Percentiles rank a stretch among this genome's conserved stretches.
Evolutionary conservation across 2,797 vertebrate species (phyloP).

Genomic region (Neosilurus mollespiculum): DNA sequence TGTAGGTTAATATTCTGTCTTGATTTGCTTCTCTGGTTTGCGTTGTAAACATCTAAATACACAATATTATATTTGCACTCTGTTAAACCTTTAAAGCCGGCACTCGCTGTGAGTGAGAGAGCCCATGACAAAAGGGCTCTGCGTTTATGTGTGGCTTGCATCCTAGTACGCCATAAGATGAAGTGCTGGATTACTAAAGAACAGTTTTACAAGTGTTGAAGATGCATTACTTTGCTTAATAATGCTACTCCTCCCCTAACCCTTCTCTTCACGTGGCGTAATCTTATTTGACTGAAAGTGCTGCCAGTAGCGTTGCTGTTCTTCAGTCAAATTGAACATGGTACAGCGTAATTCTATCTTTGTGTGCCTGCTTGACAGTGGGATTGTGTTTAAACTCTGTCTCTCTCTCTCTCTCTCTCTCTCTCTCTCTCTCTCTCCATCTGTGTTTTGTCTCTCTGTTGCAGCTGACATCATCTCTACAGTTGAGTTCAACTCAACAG

Average conservation of each 20-base stretch:
- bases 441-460: slow-evolving; percentile 29
- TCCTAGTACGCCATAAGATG: not conserved
- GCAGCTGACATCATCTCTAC: slow-evolving; percentile 92
- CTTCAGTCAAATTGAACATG: not conserved
- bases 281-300: slow-evolving; percentile 20
- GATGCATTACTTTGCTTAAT: not conserved
- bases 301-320: slow-evolving; percentile 4
- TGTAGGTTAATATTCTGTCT: not conserved
- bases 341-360: slow-evolving; percentile 26
- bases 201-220: not conserved
- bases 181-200: slow-evolving; percentile 4
- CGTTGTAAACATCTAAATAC: not conserved
- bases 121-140: not conserved
- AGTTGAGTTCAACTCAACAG: slow-evolving; percentile 89
- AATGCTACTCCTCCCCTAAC: not conserved
- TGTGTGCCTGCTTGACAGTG: slow-evolving; percentile 18
- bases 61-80: not conserved
- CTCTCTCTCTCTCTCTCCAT: not conserved
- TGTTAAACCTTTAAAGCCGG: not conserved
- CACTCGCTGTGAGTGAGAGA: not conserved
- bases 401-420: not conserved
- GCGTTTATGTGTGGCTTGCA: not conserved
- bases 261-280: not conserved
- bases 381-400: slow-evolving; percentile 20
- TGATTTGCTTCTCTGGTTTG: not conserved